Evolutionary conservation across 2,797 vertebrate species (phyloP).

Genomic region (Harpagifer antarcticus): DNA sequence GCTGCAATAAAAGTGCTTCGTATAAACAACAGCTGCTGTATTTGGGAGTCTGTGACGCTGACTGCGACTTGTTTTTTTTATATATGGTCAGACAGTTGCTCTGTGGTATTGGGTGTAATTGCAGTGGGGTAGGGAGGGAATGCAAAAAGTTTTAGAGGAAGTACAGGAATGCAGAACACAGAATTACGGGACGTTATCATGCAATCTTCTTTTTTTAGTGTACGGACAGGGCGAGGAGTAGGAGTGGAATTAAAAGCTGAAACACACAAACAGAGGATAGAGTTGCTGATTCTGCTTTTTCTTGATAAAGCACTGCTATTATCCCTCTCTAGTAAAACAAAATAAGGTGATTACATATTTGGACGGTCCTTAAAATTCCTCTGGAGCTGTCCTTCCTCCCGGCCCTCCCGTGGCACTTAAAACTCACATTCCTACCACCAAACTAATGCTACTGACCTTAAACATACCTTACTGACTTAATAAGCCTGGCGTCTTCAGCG

Average conservation of each 20-base stretch:
- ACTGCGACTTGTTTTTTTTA: constrained; percentile 30
- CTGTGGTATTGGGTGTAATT: constrained; percentile 66
- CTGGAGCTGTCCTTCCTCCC: constrained; percentile 24
- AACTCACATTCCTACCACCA: constrained; percentile 28
- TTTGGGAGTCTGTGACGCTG: constrained; percentile 51
- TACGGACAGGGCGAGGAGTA: constrained; percentile 21
- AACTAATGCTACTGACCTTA: constrained; percentile 11
- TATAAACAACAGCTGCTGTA: constrained; percentile 66
- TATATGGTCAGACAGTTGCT: constrained; percentile 65
- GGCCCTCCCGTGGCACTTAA: constrained; percentile 29
- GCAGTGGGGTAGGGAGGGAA: constrained; percentile 57
- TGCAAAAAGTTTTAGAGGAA: constrained; percentile 67
- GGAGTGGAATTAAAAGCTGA: constrained; percentile 23
- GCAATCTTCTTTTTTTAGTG: constrained; percentile 32
- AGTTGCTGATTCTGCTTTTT: constrained; percentile 45
- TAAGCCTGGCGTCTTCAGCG: neutral
- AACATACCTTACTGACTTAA: neutral
- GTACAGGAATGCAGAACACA: constrained; percentile 60
- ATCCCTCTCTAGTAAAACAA: constrained; percentile 46
- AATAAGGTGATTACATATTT: constrained; percentile 59
- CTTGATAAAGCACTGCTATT: constrained; percentile 50
- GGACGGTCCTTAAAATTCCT: constrained; percentile 60
- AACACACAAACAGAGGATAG: constrained; percentile 16
- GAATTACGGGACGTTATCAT: constrained; percentile 61
- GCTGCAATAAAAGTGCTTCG: constrained; percentile 45